Conservation (phyloP, 2,797 vertebrate species). For the Linurgus olivaceus region DNA sequence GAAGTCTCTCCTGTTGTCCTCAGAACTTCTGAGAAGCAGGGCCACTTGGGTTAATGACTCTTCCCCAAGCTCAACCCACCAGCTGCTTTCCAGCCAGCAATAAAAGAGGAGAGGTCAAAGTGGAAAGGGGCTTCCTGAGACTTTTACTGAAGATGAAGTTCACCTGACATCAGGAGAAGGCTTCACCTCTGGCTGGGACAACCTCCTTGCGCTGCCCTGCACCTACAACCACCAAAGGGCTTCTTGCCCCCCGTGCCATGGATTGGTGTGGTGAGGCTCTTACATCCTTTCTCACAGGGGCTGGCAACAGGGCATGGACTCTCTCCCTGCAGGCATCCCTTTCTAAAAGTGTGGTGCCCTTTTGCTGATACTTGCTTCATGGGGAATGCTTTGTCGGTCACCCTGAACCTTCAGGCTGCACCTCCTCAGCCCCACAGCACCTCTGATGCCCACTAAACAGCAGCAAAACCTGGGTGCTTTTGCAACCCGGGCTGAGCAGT, state of each 20-base stretch:
- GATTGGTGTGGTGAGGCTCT: background rate
- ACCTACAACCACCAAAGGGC: background rate
- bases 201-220: background rate
- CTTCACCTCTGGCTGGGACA: background rate
- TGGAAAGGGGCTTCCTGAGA: slow-evolving; percentile 35
- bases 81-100: background rate
- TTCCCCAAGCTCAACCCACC: background rate
- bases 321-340: background rate
- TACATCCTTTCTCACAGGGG: rapidly evolving
- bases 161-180: background rate
- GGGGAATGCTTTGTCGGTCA: background rate
- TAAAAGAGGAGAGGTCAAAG: background rate
- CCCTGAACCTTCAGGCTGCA: background rate
- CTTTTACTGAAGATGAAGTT: background rate
- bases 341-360: background rate
- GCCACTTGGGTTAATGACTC: slow-evolving; percentile 14
- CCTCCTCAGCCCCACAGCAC: background rate
- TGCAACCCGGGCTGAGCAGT: background rate
- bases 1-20: background rate
- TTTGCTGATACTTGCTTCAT: background rate
- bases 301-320: background rate
- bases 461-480: background rate
- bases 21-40: background rate
- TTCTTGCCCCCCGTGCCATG: background rate
- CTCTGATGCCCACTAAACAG: background rate